Evolutionary conservation across 1,140 invertebrate genomes (phyloP).

Genomic region (Glossosoma conforme): DNA sequence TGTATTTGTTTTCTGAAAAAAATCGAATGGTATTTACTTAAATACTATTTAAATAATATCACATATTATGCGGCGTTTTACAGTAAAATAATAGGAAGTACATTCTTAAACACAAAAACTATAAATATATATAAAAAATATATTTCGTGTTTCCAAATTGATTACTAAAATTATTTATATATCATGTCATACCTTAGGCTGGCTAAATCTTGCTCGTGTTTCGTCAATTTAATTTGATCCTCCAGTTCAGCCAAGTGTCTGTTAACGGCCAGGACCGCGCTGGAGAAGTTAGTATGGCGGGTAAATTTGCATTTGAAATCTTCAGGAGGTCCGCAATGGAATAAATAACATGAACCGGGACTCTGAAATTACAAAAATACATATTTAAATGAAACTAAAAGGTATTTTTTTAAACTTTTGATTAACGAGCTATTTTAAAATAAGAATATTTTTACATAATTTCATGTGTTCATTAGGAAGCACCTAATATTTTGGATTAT

Average conservation of each 20-base stretch:
- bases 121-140: neutral
- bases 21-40: neutral
- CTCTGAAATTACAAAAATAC: too few species aligned
- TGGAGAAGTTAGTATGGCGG: conserved; percentile 82
- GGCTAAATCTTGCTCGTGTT: conserved; percentile 77
- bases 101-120: neutral
- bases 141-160: too few species aligned
- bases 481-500: too few species aligned
- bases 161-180: too few species aligned
- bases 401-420: too few species aligned
- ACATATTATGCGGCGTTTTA: too few species aligned
- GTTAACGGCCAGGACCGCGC: conserved; percentile 69
- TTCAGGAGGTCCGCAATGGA: conserved; percentile 82
- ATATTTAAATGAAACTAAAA: too few species aligned
- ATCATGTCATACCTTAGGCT: conserved; percentile 58
- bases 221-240: conserved; percentile 64
- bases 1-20: conserved; percentile 21
- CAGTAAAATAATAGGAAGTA: neutral
- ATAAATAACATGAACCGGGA: conserved; percentile 84
- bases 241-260: conserved; percentile 60
- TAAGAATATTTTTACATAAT: too few species aligned
- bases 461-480: too few species aligned
- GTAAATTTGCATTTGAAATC: conserved; percentile 93
- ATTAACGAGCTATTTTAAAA: neutral
- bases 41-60: neutral